Evolutionary conservation across 1,140 invertebrate genomes (phyloP).

Genomic region (Apis cerana): DNA sequence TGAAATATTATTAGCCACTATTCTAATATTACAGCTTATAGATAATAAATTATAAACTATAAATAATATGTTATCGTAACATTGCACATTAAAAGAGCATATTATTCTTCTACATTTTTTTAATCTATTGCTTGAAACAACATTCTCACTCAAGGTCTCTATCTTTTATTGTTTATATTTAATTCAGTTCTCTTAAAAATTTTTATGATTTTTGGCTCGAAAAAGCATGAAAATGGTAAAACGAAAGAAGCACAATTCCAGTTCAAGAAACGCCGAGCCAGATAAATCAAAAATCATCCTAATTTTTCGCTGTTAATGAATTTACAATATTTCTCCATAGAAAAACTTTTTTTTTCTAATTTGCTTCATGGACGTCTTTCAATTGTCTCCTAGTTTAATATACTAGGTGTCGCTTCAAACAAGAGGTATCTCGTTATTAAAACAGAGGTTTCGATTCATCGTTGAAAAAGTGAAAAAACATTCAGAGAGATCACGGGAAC

Average conservation of each 20-base stretch:
- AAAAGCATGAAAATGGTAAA: neutral
- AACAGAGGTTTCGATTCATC: neutral
- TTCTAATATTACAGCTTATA: neutral
- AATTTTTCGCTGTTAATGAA: neutral
- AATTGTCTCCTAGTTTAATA: slow-evolving; percentile 1
- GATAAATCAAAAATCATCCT: neutral
- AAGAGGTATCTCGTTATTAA: too few relatives aligned
- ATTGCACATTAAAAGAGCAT: neutral
- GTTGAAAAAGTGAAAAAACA: slow-evolving; percentile 35
- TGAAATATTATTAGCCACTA: neutral
- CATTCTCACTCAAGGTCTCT: neutral
- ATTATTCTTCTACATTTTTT: neutral
- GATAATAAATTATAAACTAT: slow-evolving; percentile 3
- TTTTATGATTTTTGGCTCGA: neutral
- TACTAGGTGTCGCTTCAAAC: neutral
- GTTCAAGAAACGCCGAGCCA: slow-evolving; percentile 41
- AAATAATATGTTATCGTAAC: slow-evolving; percentile 1
- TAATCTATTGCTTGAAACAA: neutral
- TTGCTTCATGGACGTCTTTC: neutral
- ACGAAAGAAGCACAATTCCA: neutral
- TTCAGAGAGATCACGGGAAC: slow-evolving; percentile 49
- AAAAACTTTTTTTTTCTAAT: neutral
- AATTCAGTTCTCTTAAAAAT: neutral
- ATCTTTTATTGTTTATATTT: neutral
- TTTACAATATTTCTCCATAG: neutral